These are phyloP conservation scores for Neomorphus geoffroyi DNA, from an alignment of 2,797 vertebrate genomes.

Conservation along the genomic window DNA sequence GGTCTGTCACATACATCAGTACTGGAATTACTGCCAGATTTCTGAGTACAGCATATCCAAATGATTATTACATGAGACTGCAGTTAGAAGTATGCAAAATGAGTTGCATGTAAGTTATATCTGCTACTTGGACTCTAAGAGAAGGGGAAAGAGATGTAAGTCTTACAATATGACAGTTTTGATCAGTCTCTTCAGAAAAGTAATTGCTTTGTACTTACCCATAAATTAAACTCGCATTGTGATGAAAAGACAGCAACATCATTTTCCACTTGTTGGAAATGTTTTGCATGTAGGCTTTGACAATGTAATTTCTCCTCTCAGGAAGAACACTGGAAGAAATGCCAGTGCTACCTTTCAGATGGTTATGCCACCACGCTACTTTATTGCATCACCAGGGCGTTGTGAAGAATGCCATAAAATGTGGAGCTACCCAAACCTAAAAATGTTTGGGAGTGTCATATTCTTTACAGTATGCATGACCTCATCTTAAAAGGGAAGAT, in stretches of 20 bases:
- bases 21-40: neutral
- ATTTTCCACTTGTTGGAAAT: neutral
- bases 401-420: neutral
- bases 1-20: neutral
- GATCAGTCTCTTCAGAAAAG: neutral
- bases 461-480: neutral
- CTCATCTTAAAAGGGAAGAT: neutral
- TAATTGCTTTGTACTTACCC: neutral
- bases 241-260: neutral
- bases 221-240: neutral
- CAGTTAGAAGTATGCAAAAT: neutral
- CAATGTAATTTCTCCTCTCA: neutral
- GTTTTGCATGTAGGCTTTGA: neutral
- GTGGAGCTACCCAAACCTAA: neutral
- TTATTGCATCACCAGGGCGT: neutral
- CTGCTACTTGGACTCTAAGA: neutral
- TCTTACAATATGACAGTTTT: neutral
- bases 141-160: neutral
- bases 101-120: neutral
- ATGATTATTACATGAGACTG: neutral
- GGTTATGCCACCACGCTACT: neutral
- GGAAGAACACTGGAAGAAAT: neutral
- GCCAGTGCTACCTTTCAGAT: neutral
- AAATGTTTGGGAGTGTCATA: neutral
- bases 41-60: neutral